Base-by-base conservation (phyloP, 2,888 invertebrate genomes). In the Peribatodes rhomboidaria region DNA sequence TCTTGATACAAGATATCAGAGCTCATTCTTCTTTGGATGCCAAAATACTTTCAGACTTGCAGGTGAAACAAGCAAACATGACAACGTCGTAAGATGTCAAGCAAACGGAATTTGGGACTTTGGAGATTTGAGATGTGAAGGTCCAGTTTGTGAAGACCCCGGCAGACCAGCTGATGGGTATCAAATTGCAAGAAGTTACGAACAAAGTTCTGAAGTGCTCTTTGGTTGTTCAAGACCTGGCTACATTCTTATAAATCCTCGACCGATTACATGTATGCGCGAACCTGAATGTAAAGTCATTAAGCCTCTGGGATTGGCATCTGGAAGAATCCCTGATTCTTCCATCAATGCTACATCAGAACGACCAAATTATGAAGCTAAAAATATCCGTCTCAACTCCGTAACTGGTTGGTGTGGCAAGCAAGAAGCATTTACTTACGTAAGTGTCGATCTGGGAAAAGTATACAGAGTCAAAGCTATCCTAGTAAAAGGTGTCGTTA, bases 331-430 rank as follows among this genome's bases (percentile, higher is more conserved):
- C 72, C 98, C 98, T 0, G 98, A 99, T 83, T 97, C 97, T 0
- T 98, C 98, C 1, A 98, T 99, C 59, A 99, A 98, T 83, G 98
- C 98, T 0, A 98, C 98, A 0, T 98, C 98, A 11, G 98, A 98
- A 89, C 94, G 98, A 80, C 97, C 98, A 22, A 98, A 98, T 81
- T 98, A 98, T 83, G 98, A 98, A 94, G 98, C 98, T 0, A 96
- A 94, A 83, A 98, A 98, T 81, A 96, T 98, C 11, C 94, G 98
- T 33, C 90, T 98, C 37, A 98, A 98, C 83, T 98, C 98, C 0
- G 98, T 98, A 2, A 98, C 98, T 49, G 98, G 98, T 16, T 98
- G 98, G 98, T 98, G 98, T 88, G 98, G 98, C n/a, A 98, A 98
- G 80, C 97, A 98, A 90, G 99, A 99, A 91, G 97, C 98, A 0